Evolutionary conservation across 2,797 vertebrate species (phyloP).

Genomic region (Pseudochirops corinnae): DNA sequence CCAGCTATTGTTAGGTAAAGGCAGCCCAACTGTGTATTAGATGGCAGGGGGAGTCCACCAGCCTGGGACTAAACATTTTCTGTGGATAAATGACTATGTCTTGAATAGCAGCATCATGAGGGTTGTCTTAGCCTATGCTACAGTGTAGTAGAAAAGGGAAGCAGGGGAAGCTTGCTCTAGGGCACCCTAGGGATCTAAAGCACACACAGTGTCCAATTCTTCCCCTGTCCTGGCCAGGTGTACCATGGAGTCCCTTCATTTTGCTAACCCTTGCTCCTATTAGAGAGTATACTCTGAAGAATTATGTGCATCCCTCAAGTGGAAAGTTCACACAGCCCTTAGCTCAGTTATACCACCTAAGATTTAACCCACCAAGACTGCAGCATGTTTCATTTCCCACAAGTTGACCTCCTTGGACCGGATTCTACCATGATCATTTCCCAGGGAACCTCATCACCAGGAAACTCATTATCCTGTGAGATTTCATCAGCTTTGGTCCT

Average conservation of each 20-base stretch:
- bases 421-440: not conserved
- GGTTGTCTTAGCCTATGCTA: not conserved
- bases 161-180: not conserved
- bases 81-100: not conserved
- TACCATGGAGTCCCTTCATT: not conserved
- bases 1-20: conserved; percentile 1
- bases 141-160: not conserved
- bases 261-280: not conserved
- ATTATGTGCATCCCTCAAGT: not conserved
- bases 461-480: not conserved
- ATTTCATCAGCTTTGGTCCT: not conserved
- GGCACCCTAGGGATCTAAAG: not conserved
- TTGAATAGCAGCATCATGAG: not conserved
- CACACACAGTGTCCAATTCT: not conserved
- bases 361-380: not conserved
- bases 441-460: not conserved
- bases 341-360: not conserved
- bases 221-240: not conserved
- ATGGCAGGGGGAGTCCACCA: not conserved
- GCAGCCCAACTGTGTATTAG: not conserved
- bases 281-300: not conserved
- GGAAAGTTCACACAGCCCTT: not conserved
- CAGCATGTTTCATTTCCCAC: not conserved
- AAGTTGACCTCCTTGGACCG: not conserved
- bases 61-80: not conserved